A percentile compares a stretch with the other conserved stretches of the same genome.
These are phyloP conservation scores for Brachionus angularis DNA, from an alignment of 1,140 invertebrate genomes.

Conservation along the genomic window DNA sequence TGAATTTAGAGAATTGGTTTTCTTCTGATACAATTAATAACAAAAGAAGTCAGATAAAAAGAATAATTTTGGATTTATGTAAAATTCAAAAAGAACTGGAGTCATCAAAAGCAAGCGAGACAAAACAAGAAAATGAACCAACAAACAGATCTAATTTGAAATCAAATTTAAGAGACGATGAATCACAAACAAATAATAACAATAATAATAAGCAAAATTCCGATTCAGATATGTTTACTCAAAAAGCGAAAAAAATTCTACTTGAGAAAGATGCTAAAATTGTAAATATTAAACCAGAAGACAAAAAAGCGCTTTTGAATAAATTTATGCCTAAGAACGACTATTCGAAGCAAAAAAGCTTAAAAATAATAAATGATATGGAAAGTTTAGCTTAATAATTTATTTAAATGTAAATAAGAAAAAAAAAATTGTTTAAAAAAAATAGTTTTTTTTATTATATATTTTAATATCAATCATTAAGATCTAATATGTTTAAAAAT, in stretches of 20 bases:
- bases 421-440: too few species aligned
- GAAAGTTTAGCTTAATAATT: too few species aligned
- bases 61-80: not conserved
- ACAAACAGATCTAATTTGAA: too few species aligned
- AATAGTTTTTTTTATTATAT: too few species aligned
- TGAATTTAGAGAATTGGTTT: conserved; percentile 21
- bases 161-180: not conserved
- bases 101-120: not conserved
- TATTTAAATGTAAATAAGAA: not conserved
- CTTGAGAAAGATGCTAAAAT: not conserved
- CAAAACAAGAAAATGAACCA: too few species aligned
- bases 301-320: too few species aligned
- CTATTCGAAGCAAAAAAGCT: too few species aligned
- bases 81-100: conserved; percentile 2
- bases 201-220: too few species aligned
- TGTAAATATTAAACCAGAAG: not conserved
- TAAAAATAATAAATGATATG: too few species aligned
- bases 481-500: too few species aligned
- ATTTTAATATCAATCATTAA: too few species aligned
- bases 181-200: not conserved
- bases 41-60: conserved; percentile 9
- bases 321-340: too few species aligned
- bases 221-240: not conserved
- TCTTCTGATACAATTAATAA: not conserved
- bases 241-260: not conserved